Evolutionary conservation across 2,797 vertebrate genomes (phyloP).

Genomic region (Aldrovandia affinis): DNA sequence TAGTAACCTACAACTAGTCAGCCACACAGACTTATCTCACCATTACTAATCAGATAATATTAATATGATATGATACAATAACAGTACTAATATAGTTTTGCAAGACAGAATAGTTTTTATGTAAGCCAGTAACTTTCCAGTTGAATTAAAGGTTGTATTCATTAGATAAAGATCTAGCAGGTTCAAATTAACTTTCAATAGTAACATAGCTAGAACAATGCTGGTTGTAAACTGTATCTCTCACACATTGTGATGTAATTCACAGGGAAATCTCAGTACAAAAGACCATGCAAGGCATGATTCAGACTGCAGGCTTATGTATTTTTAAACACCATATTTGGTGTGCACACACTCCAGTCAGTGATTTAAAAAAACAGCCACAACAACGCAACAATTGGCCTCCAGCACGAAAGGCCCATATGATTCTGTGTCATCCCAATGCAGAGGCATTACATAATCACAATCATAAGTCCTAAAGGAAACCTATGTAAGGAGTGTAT

Average conservation of each 20-base stretch:
- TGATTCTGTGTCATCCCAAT: neutral
- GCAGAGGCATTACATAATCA: neutral
- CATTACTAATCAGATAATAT: constrained; percentile 1
- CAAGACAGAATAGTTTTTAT: neutral
- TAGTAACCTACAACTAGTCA: neutral
- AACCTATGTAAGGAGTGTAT: neutral
- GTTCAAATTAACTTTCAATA: neutral
- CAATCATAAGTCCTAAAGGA: neutral
- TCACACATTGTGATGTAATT: too few species aligned
- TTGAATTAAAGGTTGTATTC: neutral
- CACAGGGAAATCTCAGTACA: too few species aligned
- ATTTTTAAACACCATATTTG: neutral
- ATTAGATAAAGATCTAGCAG: too few species aligned
- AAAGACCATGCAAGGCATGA: too few species aligned
- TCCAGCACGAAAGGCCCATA: neutral
- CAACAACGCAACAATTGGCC: neutral
- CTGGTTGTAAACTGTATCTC: too few species aligned
- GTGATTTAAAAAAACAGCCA: neutral
- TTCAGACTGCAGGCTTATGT: neutral
- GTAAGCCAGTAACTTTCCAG: neutral
- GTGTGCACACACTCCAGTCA: neutral
- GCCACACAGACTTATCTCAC: neutral
- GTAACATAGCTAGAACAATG: neutral
- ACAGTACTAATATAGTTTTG: neutral
- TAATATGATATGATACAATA: too few species aligned